phyloP scores from a whole-genome alignment of 2,113 vertebrate species.

The Larimichthys crocea region DNA sequence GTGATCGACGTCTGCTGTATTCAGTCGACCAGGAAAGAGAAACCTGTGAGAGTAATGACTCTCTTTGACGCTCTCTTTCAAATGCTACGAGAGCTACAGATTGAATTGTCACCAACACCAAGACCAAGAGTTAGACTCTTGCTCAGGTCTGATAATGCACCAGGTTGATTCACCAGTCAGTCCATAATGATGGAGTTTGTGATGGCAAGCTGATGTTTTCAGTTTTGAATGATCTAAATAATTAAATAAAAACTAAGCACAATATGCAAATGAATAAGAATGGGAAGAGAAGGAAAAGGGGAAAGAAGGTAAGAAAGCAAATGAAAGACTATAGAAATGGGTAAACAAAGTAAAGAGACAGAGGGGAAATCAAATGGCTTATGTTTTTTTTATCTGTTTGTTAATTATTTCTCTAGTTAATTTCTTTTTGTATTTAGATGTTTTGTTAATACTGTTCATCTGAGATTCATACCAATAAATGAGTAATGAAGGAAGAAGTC shows the following conservation, averaged over 20 bases:
- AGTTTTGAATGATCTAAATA: not conserved
- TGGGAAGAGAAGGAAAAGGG: not conserved
- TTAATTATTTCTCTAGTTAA: slow-evolving; percentile 71
- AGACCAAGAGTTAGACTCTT: slow-evolving; percentile 15
- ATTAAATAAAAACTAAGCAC: too few species aligned
- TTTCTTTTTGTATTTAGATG: slow-evolving; percentile 67
- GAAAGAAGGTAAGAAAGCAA: slow-evolving; percentile 25
- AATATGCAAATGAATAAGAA: slow-evolving; percentile 6
- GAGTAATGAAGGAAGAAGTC: slow-evolving; percentile 20
- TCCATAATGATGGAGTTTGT: not conserved
- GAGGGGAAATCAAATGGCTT: slow-evolving; percentile 71
- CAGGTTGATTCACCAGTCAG: not conserved
- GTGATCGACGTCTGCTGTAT: slow-evolving; percentile 48
- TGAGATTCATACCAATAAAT: slow-evolving; percentile 69
- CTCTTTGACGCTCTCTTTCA: not conserved
- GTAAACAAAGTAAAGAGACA: slow-evolving; percentile 64
- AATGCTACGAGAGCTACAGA: slow-evolving; percentile 16
- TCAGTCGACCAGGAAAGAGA: slow-evolving; percentile 20
- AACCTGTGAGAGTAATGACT: slow-evolving; percentile 59
- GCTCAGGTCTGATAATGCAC: slow-evolving; percentile 7
- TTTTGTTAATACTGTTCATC: slow-evolving; percentile 60
- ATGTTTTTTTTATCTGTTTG: slow-evolving; percentile 68
- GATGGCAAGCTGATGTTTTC: not conserved
- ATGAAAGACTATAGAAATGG: slow-evolving; percentile 39
- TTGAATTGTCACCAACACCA: slow-evolving; percentile 38